phyloP scores from a whole-genome alignment of 2,888 invertebrate genomes.

The Fragum sueziense region DNA sequence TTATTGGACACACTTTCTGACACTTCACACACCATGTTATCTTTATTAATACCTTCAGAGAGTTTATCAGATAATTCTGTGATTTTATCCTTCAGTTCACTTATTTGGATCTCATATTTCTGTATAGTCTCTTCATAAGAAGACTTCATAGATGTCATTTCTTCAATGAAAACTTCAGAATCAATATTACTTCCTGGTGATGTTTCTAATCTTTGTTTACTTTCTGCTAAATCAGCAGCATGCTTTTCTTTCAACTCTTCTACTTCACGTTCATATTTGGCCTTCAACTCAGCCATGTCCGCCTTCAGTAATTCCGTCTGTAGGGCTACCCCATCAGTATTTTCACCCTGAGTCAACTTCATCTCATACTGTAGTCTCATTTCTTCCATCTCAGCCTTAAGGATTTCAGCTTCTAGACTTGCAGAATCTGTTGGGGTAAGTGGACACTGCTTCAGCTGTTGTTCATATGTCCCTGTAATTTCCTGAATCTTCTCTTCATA shows the following conservation, averaged over 20 bases:
- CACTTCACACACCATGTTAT: not conserved
- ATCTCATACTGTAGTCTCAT: not conserved
- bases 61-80: too few species aligned
- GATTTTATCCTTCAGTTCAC: too few species aligned
- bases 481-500: too few species aligned
- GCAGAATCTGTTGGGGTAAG: too few species aligned
- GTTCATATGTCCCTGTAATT: not conserved
- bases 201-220: not conserved
- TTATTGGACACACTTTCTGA: not conserved
- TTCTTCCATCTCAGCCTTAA: not conserved
- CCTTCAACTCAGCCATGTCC: conserved; percentile 46
- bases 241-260: conserved; percentile 29
- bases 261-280: conserved; percentile 32
- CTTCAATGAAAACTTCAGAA: not conserved
- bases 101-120: not conserved
- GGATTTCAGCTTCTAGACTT: not conserved
- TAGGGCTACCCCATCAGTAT: not conserved
- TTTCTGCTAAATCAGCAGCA: not conserved
- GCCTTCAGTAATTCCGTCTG: conserved; percentile 35
- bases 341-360: not conserved
- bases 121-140: not conserved
- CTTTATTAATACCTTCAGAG: too few species aligned
- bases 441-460: too few species aligned
- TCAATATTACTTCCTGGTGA: not conserved
- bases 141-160: not conserved